These are phyloP conservation scores for Leptobrachium leishanense DNA, from an alignment of 2,113 vertebrate genomes.

Conservation along the genomic window DNA sequence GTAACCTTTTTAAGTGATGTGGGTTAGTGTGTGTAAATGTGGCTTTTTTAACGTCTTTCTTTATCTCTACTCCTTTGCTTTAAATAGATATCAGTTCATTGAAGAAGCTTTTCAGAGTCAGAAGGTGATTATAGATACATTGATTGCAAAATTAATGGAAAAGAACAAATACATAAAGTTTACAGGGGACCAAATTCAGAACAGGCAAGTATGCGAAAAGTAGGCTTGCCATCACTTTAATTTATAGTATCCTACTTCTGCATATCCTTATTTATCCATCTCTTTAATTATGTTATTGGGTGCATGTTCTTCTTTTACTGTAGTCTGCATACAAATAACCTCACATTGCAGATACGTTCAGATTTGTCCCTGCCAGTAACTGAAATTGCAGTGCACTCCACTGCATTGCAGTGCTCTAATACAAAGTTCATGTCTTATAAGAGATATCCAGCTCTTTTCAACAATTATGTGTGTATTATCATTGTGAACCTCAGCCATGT, in stretches of 20 bases:
- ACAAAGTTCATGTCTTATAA: too few species aligned
- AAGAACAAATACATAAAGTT: slow-evolving; percentile 92
- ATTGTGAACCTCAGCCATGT: too few species aligned
- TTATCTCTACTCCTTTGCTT: neutral
- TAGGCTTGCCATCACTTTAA: neutral
- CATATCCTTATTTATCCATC: too few species aligned
- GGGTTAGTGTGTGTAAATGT: too few species aligned
- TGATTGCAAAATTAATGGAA: slow-evolving; percentile 92
- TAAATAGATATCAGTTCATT: slow-evolving; percentile 90
- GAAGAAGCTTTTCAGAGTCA: slow-evolving; percentile 98
- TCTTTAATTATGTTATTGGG: too few species aligned
- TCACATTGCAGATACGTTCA: neutral
- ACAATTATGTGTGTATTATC: too few species aligned
- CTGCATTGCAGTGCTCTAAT: slow-evolving; percentile 31
- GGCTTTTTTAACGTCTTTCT: neutral
- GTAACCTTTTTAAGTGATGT: too few species aligned
- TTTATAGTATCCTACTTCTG: too few species aligned
- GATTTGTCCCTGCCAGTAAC: neutral
- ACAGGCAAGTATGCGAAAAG: slow-evolving; percentile 71
- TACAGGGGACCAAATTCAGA: slow-evolving; percentile 85
- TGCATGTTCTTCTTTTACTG: neutral
- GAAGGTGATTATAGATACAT: slow-evolving; percentile 89
- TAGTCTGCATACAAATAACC: neutral
- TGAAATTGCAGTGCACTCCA: neutral
- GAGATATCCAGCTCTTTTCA: too few species aligned